Evolutionary conservation across 2,113 vertebrate species (phyloP).

Genomic region (Phoxinus phoxinus): DNA sequence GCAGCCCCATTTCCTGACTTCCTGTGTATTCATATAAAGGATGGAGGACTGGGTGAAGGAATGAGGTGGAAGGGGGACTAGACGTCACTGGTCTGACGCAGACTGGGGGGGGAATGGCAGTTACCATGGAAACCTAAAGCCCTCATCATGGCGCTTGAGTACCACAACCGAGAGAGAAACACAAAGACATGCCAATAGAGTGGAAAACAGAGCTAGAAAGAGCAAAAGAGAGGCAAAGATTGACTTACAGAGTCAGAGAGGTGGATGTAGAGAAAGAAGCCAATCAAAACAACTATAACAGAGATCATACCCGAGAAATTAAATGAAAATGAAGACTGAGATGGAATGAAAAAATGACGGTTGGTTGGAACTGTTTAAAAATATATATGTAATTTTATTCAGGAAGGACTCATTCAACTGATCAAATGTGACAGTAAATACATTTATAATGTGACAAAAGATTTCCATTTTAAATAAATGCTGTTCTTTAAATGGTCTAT

Average conservation of each 20-base stretch:
- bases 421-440: background rate
- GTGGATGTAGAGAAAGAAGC: background rate
- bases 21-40: conserved; percentile 21
- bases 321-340: background rate
- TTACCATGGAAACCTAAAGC: conserved; percentile 75
- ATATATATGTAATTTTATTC: background rate
- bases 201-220: background rate
- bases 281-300: background rate
- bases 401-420: background rate
- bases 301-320: background rate
- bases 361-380: background rate
- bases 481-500: background rate
- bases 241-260: background rate
- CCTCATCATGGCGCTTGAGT: conserved; percentile 51
- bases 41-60: conserved; percentile 8
- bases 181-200: conserved; percentile 22
- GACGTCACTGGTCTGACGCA: conserved; percentile 28
- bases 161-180: conserved; percentile 25
- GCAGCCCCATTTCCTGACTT: conserved; percentile 29
- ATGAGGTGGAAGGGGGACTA: background rate
- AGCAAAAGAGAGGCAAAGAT: background rate
- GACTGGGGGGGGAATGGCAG: conserved; percentile 57
- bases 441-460: background rate
- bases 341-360: background rate
- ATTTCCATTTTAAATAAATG: background rate